Percentiles rank a stretch among this genome's conserved stretches.
phyloP scores from a whole-genome alignment of 2,113 vertebrate genomes.

The Tympanuchus pallidicinctus region DNA sequence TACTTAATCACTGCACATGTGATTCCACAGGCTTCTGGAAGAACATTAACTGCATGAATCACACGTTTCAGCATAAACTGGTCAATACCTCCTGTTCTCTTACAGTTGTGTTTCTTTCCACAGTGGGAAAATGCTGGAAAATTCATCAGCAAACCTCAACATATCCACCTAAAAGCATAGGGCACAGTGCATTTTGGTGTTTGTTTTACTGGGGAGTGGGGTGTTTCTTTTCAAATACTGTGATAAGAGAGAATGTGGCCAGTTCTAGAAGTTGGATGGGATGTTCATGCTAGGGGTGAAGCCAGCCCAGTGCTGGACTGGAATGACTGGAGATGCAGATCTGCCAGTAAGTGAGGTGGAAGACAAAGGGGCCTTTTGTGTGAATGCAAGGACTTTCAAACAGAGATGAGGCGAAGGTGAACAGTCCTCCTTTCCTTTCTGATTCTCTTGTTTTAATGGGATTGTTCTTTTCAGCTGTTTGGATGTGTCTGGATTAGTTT shows the following conservation, averaged over 20 bases:
- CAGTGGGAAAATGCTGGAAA: slow-evolving; percentile 15
- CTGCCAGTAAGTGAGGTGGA: neutral
- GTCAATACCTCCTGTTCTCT: neutral
- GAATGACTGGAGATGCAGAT: neutral
- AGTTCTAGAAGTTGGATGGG: neutral
- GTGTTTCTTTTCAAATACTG: neutral
- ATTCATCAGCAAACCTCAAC: neutral
- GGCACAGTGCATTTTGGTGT: neutral
- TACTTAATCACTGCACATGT: slow-evolving; percentile 23
- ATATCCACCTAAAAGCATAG: neutral
- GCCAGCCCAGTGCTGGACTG: neutral
- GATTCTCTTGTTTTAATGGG: neutral
- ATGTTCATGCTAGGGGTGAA: neutral
- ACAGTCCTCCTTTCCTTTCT: neutral
- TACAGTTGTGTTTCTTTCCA: slow-evolving; percentile 27
- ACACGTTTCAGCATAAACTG: neutral
- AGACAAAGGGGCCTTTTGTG: neutral
- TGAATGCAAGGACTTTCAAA: neutral
- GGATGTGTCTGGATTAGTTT: neutral
- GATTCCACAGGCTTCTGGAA: slow-evolving; percentile 47
- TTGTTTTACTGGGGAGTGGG: neutral
- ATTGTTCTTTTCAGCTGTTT: neutral
- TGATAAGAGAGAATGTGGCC: neutral
- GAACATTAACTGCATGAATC: slow-evolving; percentile 5
- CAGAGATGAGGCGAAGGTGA: neutral